Base-by-base conservation (phyloP, 2,797 vertebrate species). In the Coluber constrictor region DNA sequence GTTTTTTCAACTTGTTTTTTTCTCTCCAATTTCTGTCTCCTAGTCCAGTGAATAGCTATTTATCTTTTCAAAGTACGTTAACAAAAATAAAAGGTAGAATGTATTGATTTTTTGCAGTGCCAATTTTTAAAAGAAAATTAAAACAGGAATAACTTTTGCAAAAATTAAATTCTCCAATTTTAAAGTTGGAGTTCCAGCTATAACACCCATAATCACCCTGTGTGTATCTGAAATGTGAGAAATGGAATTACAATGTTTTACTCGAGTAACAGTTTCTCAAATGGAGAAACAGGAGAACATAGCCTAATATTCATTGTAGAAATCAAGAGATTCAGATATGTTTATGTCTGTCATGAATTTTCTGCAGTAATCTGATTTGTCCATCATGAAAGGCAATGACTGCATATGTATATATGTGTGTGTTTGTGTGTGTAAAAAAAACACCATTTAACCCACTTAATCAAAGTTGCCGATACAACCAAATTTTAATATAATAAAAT, bases 61-160 rank as follows among this genome's bases (percentile, higher is more conserved):
- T 54, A 54, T 54, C n/a, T 32, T 61, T 93, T 60, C 1, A 43
- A 94, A 93, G 88, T 91, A 1, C 20, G 86, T 37, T 86, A 92
- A 27, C 25, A 74, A 93, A 61, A 74, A 23, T 8, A 54, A 54
- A 54, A 88, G 7, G 25, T 57, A 61, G 90, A 94, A 95, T 87
- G 54, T 4, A 89, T 7, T 6, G 1, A 63, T 0, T 90, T 18
- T 66, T 13, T 88, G 56, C 37, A 59, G 87, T 11, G 7, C 37
- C 3, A 94, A 6, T 27, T 88, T 89, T 93, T 37, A 90, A 90
- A 94, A 91, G 57, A 86, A 25, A 0, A 89, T 9, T 90, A 56
- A 94, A 92, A 3, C 74, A 29, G 12, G 61, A 89, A 23, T n/a
- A 94, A 61, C 20, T 61, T 74, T 60, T 63, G 7, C 60, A 89